A percentile compares a stretch with the other conserved stretches of the same genome.
These are phyloP conservation scores for Anarsia innoxiella DNA, from an alignment of 2,888 invertebrate genomes.

Conservation along the genomic window DNA sequence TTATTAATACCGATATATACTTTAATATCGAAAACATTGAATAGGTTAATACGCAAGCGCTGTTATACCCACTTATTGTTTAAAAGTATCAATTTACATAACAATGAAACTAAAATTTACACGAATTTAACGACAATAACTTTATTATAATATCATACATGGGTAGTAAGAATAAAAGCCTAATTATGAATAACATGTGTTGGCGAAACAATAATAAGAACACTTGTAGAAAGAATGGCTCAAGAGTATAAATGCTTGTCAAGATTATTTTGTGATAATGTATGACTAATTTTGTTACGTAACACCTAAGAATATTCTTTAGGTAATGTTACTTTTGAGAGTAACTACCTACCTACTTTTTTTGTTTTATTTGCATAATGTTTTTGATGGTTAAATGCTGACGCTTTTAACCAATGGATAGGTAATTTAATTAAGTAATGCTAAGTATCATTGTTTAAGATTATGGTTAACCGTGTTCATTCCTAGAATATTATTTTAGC, in stretches of 20 bases:
- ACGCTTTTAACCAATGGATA: too few relatives aligned
- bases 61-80: slow-evolving; percentile 28
- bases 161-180: slow-evolving; percentile 39
- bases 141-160: slow-evolving; percentile 23
- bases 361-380: too few relatives aligned
- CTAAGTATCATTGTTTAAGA: too few relatives aligned
- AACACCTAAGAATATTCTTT: too few relatives aligned
- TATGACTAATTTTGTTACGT: not conserved
- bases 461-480: too few relatives aligned
- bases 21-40: slow-evolving; percentile 31
- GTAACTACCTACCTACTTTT: too few relatives aligned
- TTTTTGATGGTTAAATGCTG: too few relatives aligned
- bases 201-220: too few relatives aligned
- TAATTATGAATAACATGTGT: slow-evolving; percentile 36
- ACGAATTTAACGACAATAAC: slow-evolving; percentile 25
- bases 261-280: slow-evolving; percentile 17
- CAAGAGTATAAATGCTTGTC: slow-evolving; percentile 23
- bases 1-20: slow-evolving; percentile 35
- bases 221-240: slow-evolving; percentile 10
- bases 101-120: slow-evolving; percentile 33
- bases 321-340: too few relatives aligned
- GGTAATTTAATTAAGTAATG: too few relatives aligned
- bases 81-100: slow-evolving; percentile 31
- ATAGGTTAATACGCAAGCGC: slow-evolving; percentile 32
- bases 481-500: too few relatives aligned